Percentiles rank a stretch among this genome's conserved stretches.
Conservation (phyloP, 2,113 vertebrate genomes). For the Egretta garzetta region DNA sequence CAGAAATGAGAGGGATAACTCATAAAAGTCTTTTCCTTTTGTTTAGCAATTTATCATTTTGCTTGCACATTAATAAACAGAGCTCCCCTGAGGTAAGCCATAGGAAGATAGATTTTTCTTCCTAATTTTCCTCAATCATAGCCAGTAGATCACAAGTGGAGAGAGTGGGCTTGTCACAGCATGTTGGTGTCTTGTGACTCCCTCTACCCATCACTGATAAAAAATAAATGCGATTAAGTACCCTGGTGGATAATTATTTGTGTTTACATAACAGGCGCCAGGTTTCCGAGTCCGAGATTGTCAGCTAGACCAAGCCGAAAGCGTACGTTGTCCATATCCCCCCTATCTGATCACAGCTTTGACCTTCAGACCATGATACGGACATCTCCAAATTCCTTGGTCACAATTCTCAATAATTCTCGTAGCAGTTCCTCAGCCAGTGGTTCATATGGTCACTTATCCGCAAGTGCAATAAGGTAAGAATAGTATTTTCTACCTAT, state of each 20-base stretch:
- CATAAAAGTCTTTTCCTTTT: conserved; percentile 84
- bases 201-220: conserved; percentile 16
- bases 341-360: conserved; percentile 94
- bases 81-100: conserved; percentile 81
- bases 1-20: conserved; percentile 90
- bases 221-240: background rate
- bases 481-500: background rate
- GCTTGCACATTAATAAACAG: conserved; percentile 87
- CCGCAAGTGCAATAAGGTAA: conserved; percentile 96
- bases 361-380: conserved; percentile 98
- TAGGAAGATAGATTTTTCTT: conserved; percentile 83
- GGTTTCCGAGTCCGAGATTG: conserved; percentile 91
- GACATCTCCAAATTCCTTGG: conserved; percentile 95
- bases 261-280: conserved; percentile 80
- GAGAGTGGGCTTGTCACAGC: conserved; percentile 65
- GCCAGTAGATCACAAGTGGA: conserved; percentile 77
- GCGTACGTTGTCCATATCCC: conserved; percentile 92
- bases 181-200: conserved; percentile 31
- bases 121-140: conserved; percentile 83
- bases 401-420: conserved; percentile 97
- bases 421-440: conserved; percentile 97
- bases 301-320: conserved; percentile 91
- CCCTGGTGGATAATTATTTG: conserved; percentile 61
- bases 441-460: conserved; percentile 96
- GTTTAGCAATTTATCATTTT: conserved; percentile 88